Evolutionary conservation across 2,888 invertebrate genomes (phyloP).

Genomic region (Tetramorium bicarinatum): DNA sequence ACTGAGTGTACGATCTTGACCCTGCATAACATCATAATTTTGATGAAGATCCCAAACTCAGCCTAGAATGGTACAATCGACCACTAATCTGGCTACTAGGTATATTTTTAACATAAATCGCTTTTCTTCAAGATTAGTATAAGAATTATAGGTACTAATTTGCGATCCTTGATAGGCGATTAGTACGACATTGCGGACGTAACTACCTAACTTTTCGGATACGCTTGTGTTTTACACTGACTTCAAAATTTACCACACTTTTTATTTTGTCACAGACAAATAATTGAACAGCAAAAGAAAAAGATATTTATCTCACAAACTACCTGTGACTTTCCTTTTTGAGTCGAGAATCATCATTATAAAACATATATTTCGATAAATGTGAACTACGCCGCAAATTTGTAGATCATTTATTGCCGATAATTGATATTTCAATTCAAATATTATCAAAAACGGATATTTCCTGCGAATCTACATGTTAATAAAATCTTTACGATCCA

Average conservation of each 20-base stretch:
- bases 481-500: not conserved
- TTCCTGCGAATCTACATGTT: not conserved
- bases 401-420: not conserved
- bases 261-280: slow-evolving; percentile 29
- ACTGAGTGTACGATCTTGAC: slow-evolving; percentile 49
- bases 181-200: slow-evolving; percentile 80
- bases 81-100: slow-evolving; percentile 61
- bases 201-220: slow-evolving; percentile 69
- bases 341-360: slow-evolving; percentile 29
- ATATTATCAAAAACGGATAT: slow-evolving; percentile 7
- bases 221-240: slow-evolving; percentile 39
- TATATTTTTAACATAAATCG: slow-evolving; percentile 67
- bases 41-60: slow-evolving; percentile 73
- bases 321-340: not conserved
- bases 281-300: not conserved
- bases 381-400: not conserved
- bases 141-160: slow-evolving; percentile 83
- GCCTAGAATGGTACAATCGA: slow-evolving; percentile 65
- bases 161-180: slow-evolving; percentile 82
- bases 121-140: slow-evolving; percentile 78
- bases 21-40: slow-evolving; percentile 51
- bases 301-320: not conserved
- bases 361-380: not conserved
- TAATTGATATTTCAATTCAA: slow-evolving; percentile 19
- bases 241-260: slow-evolving; percentile 37